These are phyloP conservation scores for Fistularia tabacaria DNA, from an alignment of 2,797 vertebrate genomes.

Conservation along the genomic window DNA sequence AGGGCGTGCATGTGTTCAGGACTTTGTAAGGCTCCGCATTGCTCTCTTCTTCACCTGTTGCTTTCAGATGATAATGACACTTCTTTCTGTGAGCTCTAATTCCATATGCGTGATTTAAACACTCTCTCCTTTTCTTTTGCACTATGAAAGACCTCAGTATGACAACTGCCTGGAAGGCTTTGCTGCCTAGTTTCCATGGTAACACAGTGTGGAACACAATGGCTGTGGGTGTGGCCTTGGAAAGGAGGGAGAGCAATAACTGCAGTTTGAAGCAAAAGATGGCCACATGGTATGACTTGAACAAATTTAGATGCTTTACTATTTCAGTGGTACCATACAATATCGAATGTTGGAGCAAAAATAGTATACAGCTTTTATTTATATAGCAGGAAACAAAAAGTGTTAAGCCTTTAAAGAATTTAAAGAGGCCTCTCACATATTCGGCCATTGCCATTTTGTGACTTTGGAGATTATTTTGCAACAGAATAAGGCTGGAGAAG, in stretches of 20 bases:
- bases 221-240: conserved; percentile 34
- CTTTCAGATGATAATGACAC: conserved; percentile 59
- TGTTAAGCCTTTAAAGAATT: no score
- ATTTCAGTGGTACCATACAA: no score
- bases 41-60: conserved; percentile 34
- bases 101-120: conserved; percentile 28
- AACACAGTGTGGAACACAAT: conserved; percentile 51
- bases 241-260: conserved; percentile 6
- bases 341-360: no score
- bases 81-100: conserved; percentile 12
- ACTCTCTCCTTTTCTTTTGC: conserved; percentile 20
- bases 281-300: conserved; percentile 10
- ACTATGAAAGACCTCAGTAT: conserved; percentile 48
- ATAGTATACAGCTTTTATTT: no score
- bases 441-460: no score
- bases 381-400: no score
- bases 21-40: background rate
- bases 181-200: conserved; percentile 59
- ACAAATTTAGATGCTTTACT: no score
- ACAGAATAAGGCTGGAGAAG: no score
- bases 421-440: no score
- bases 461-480: no score
- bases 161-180: conserved; percentile 49
- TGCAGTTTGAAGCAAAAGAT: conserved; percentile 27
- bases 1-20: conserved; percentile 12